Evolutionary conservation across 2,797 vertebrate genomes (phyloP), one percentile per base, ranked within the genome.

Genomic region (Acipenser ruthenus): DNA sequence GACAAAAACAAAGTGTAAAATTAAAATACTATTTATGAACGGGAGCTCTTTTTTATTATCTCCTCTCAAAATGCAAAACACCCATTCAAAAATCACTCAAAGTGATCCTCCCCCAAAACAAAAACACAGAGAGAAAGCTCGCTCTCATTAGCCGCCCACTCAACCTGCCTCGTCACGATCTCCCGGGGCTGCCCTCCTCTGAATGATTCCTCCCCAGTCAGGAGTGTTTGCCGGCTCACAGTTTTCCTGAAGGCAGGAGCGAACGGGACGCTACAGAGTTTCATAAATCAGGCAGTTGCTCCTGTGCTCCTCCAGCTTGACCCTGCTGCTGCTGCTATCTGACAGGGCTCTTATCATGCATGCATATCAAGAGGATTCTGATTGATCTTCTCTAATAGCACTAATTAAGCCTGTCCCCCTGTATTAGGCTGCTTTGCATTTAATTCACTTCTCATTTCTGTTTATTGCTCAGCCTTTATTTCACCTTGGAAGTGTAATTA

Each of bases 401-500:
- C 75, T 80, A 83, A 84, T 83, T 80, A 86, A 82, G 73, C 76
- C 76, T 78, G 75, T 81, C 73, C 70, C 68, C 61, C 65, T 69
- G 67, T 69, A 80, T 81, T 79, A 69, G 67, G 53, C 75, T 79
- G 69, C 64, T 72, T 72, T 79, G 74, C 73, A 75, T 78, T 78
- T 78, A 56, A 68, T 68, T 75, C 60, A 13, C 68, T 50, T 74
- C 58, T 70, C 47, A 65, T 70, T 47, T 23, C 6, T 62, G 50
- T 56, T 53, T 70, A 64, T 51, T 66, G 74, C 53, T 65, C 48
- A 64, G 66, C 65, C 50, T 68, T 47, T 63, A 50, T 11, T 47
- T 76, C 77, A 80, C 77, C 77, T 82, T 77, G 68, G 69, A 78
- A 78, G 82, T 79, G 68, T 83, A 82, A 82, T 84, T 74, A 72